Evolutionary conservation across 2,888 invertebrate genomes (phyloP).

Genomic region (Dorcus hopei): DNA sequence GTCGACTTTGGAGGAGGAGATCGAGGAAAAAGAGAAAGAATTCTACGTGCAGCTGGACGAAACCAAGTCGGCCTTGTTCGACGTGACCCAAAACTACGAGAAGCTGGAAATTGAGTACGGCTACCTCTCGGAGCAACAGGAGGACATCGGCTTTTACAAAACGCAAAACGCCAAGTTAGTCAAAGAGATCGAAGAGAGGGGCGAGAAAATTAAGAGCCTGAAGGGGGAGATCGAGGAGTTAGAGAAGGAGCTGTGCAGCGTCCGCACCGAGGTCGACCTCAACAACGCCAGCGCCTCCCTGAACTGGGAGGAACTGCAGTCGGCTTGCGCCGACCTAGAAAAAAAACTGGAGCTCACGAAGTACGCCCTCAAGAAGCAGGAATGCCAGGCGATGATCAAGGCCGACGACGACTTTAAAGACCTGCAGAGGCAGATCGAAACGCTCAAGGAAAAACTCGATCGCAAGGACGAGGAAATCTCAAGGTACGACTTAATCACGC

Average conservation of each 20-base stretch:
- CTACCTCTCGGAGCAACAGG: slow-evolving; percentile 4
- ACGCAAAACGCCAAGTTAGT: slow-evolving; percentile 14
- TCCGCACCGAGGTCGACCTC: slow-evolving; percentile 4
- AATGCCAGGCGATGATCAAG: no score
- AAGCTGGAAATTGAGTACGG: slow-evolving; percentile 5
- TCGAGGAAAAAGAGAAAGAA: slow-evolving; percentile 1
- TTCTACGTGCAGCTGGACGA: slow-evolving; percentile 10
- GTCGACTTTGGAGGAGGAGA: not conserved
- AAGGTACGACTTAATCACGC: no score
- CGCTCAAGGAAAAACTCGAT: no score
- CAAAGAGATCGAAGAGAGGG: slow-evolving; percentile 10
- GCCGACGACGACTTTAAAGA: no score
- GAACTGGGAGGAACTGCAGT: slow-evolving; percentile 6
- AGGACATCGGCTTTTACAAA: slow-evolving; percentile 11
- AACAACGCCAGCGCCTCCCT: not conserved
- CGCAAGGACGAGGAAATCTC: no score
- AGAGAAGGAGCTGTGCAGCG: slow-evolving; percentile 8
- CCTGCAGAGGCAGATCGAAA: no score
- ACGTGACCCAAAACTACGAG: slow-evolving; percentile 8
- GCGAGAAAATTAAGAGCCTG: slow-evolving; percentile 15
- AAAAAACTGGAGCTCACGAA: slow-evolving; percentile 4
- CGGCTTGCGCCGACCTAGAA: slow-evolving; percentile 5
- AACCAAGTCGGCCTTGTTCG: slow-evolving; percentile 1
- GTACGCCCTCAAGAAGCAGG: no score
- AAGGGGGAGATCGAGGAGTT: slow-evolving; percentile 7